phyloP scores from a whole-genome alignment of 2,888 invertebrate species.

The Apamea epomidion region DNA sequence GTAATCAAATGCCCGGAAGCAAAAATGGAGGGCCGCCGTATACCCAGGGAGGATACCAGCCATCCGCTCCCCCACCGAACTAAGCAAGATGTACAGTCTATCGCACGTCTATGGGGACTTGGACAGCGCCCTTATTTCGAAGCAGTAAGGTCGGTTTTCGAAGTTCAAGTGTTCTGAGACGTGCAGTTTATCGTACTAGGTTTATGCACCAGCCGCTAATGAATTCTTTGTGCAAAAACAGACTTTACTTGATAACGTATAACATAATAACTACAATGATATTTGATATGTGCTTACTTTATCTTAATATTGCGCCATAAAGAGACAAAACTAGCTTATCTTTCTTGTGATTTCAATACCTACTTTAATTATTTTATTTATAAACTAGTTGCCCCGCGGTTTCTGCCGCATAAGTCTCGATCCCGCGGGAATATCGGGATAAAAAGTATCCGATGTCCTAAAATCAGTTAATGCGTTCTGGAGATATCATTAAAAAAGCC shows the following conservation, averaged over 20 bases:
- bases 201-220: neutral
- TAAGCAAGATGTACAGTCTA: conserved; percentile 9
- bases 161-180: neutral
- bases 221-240: conserved; percentile 1
- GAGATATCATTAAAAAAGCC: neutral
- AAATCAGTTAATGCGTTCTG: too few species aligned
- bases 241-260: conserved; percentile 23
- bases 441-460: too few species aligned
- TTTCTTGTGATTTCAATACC: neutral
- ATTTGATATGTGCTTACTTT: conserved; percentile 21
- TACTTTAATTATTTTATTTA: neutral
- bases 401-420: too few species aligned
- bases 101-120: neutral
- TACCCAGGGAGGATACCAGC: conserved; percentile 21
- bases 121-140: neutral
- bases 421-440: too few species aligned
- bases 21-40: conserved; percentile 20
- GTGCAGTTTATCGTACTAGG: neutral
- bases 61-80: conserved; percentile 53
- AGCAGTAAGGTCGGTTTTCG: neutral
- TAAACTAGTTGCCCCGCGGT: neutral
- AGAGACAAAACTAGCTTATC: neutral
- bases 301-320: conserved; percentile 13
- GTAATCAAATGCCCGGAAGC: conserved; percentile 19
- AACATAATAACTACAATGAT: neutral